Base-by-base conservation (phyloP, 2,113 vertebrate species). In the Syngnathus floridae region DNA sequence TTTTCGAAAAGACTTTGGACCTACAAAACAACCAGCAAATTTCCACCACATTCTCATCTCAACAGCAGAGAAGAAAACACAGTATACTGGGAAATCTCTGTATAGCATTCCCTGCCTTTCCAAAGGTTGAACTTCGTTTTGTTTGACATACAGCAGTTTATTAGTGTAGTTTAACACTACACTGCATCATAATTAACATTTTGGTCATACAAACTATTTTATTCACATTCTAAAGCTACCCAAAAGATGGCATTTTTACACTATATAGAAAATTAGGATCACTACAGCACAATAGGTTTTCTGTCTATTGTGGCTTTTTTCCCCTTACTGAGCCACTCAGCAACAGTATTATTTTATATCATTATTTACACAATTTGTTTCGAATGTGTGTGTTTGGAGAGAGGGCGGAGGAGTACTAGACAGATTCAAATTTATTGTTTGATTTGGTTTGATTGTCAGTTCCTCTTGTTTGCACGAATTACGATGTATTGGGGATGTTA, bases 1-100 rank as follows among this genome's bases (percentile, higher is more conserved):
- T 61, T 61, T 22, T 43, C 12, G 13, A 12, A 14, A 40, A 61
- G 59, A 61, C 59, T 61, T 61, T 61, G 11, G 38, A 61, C 59
- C 40, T 43, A 61, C 57, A 59, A 41, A 61, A 61, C 12, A 41
- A 0, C 22, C 13, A 56, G 19, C n/a, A 21, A 21, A 43, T 21
- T 61, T 45, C n/a, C n/a, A 43, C 38, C 13, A 4, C 26, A n/a
- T 41, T 14, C 11, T 41, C 11, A 3, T 26, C 40, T 16, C 38
- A 43, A 61, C 40, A 43, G 12, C 36, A 13, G n/a, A 10, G 57
- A 40, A 60, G 57, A 12, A 7, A 56, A 21, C 1, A n/a, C 19
- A 41, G 9, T 8, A 41, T 3, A 31, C 26, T 31, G 26, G 26
- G 26, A 31, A 31, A 31, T 31, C 3, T 31, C 26, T 57, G 3